A percentile compares a stretch with the other conserved stretches of the same genome.
phyloP scores from a whole-genome alignment of 1,140 invertebrate species.

The Hylaeus volcanicus region DNA sequence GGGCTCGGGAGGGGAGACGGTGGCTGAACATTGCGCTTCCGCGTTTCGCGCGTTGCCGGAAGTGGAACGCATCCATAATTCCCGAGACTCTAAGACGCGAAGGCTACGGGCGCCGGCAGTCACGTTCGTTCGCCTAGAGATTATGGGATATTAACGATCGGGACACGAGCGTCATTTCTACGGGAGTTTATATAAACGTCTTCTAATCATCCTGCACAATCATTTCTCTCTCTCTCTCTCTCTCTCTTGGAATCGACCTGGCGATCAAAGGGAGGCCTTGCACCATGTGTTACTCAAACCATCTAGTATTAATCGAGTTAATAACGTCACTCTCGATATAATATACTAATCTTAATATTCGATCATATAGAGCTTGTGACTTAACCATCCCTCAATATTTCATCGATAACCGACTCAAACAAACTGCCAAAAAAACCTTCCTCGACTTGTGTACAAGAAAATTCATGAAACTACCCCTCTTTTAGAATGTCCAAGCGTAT shows the following conservation, averaged over 20 bases:
- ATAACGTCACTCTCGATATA: no score
- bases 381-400: no score
- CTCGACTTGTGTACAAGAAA: no score
- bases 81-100: conserved; percentile 33
- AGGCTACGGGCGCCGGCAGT: conserved; percentile 17
- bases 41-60: conserved; percentile 55
- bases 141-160: conserved; percentile 59
- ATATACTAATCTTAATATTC: no score
- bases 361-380: no score
- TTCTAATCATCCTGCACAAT: conserved; percentile 9
- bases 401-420: no score
- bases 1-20: neutral
- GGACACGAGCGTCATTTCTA: neutral
- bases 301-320: no score
- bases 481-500: no score
- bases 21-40: conserved; percentile 11
- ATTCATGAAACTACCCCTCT: no score
- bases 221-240: neutral
- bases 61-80: conserved; percentile 64
- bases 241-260: neutral
- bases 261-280: neutral
- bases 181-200: neutral
- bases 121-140: conserved; percentile 50
- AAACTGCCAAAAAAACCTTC: no score
- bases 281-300: no score